Percentiles rank a stretch among this genome's conserved stretches.
These are phyloP conservation scores for Cinara cedri DNA, from an alignment of 2,888 invertebrate genomes.

Conservation along the genomic window DNA sequence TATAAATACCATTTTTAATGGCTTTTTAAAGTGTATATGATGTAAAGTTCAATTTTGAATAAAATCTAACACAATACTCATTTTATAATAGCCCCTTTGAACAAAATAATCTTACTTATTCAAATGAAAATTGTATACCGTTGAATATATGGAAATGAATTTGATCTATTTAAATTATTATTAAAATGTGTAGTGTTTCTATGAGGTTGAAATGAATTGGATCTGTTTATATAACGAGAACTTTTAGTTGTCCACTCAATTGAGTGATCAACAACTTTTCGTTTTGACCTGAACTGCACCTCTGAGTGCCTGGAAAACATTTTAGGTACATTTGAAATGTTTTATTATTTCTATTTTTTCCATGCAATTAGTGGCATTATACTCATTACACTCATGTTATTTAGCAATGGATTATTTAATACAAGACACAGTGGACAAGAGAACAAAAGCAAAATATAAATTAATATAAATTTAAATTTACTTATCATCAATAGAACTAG, in stretches of 20 bases:
- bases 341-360: not conserved
- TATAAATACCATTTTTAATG: too few relatives aligned
- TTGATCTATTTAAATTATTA: constrained; percentile 41
- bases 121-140: constrained; percentile 42
- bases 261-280: constrained; percentile 13
- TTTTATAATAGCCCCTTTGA: not conserved
- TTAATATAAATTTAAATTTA: constrained; percentile 31
- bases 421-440: not conserved
- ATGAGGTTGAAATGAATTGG: constrained; percentile 31
- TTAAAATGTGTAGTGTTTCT: not conserved
- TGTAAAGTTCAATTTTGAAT: too few relatives aligned
- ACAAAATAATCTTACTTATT: not conserved
- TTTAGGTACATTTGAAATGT: constrained; percentile 16
- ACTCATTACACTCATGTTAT: not conserved
- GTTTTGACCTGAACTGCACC: constrained; percentile 35
- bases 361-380: constrained; percentile 30
- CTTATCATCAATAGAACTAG: constrained; percentile 33
- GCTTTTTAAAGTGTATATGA: too few relatives aligned
- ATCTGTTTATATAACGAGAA: constrained; percentile 18
- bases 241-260: constrained; percentile 31
- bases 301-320: constrained; percentile 42
- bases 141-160: constrained; percentile 42
- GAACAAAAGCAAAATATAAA: not conserved
- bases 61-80: not conserved
- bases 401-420: not conserved